Conservation (phyloP, 1,140 invertebrate species). For the Bilobella aurantiaca region DNA sequence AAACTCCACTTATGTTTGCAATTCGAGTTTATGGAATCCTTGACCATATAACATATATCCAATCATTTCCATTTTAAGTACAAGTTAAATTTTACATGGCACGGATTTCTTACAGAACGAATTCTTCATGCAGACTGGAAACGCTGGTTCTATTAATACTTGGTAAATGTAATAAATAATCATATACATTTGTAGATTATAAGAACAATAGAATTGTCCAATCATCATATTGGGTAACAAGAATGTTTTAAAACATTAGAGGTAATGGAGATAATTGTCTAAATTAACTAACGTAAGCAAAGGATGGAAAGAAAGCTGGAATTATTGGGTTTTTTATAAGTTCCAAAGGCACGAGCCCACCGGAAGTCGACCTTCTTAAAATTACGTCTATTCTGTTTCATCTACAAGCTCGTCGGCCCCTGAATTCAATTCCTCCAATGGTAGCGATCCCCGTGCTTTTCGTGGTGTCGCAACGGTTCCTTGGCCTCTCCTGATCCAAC, state of each 20-base stretch:
- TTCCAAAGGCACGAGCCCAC: not conserved
- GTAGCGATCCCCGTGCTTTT: not conserved
- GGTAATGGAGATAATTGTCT: too few relatives aligned
- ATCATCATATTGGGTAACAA: too few relatives aligned
- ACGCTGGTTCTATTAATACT: not conserved
- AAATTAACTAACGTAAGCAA: too few relatives aligned
- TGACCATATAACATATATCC: too few relatives aligned
- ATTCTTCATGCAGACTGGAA: not conserved
- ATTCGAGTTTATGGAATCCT: too few relatives aligned
- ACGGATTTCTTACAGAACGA: not conserved
- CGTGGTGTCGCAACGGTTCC: not conserved
- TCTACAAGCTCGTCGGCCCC: not conserved
- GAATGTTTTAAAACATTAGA: too few relatives aligned
- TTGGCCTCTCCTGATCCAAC: not conserved
- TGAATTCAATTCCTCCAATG: not conserved
- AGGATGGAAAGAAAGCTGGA: not conserved
- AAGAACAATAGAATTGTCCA: too few relatives aligned
- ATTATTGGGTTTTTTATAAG: not conserved
- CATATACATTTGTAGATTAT: too few relatives aligned
- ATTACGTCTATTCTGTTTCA: not conserved
- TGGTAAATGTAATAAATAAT: not conserved
- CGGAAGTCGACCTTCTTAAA: not conserved
- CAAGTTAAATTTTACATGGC: not conserved
- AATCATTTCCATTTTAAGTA: too few relatives aligned
- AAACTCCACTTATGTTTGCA: too few relatives aligned